A percentile compares a stretch with the other conserved stretches of the same genome.
phyloP scores from a whole-genome alignment of 2,797 vertebrate genomes.

The Pipistrellus nathusii region DNA sequence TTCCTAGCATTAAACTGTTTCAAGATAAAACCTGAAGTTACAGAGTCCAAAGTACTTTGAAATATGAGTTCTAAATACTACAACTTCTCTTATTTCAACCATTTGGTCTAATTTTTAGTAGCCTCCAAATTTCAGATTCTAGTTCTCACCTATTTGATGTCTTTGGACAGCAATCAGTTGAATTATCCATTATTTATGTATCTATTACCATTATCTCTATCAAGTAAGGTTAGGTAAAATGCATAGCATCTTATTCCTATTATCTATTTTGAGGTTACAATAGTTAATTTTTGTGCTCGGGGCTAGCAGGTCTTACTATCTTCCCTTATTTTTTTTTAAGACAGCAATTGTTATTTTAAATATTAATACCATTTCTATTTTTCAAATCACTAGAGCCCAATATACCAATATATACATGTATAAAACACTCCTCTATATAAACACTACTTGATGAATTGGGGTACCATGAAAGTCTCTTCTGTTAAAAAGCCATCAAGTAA shows the following conservation, averaged over 20 bases:
- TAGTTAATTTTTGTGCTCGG: neutral
- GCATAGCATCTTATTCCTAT: neutral
- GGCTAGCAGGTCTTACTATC: neutral
- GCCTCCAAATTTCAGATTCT: neutral
- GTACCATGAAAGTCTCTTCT: neutral
- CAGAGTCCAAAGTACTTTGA: neutral
- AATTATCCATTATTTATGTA: neutral
- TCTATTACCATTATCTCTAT: neutral
- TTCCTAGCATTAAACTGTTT: neutral
- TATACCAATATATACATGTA: neutral
- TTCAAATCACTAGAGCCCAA: neutral
- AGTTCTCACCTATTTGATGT: neutral
- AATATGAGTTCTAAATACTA: neutral
- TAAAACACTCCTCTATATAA: neutral
- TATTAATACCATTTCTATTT: neutral
- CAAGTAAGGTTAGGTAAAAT: neutral
- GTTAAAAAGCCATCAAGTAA: neutral
- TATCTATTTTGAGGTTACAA: constrained; percentile 6
- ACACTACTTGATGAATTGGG: neutral
- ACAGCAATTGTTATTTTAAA: constrained; percentile 7
- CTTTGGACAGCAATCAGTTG: neutral
- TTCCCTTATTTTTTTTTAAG: neutral
- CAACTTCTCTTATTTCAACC: neutral
- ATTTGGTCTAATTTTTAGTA: neutral
- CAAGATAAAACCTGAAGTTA: neutral